phyloP scores from a whole-genome alignment of 1,140 invertebrate genomes.

The Aphis gossypii region DNA sequence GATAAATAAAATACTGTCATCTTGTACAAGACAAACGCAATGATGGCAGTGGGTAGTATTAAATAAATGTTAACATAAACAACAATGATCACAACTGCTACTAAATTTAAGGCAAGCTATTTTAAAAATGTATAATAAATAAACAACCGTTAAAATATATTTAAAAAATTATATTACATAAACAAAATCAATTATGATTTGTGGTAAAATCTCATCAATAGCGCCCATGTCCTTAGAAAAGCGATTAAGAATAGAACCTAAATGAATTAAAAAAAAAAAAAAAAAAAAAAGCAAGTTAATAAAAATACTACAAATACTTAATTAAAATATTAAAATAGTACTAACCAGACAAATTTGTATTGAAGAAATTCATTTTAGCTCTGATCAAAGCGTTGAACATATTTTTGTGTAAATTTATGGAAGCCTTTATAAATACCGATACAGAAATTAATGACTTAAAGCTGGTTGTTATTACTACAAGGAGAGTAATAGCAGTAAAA shows the following conservation, averaged over 20 bases:
- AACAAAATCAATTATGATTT: slow-evolving; percentile 78
- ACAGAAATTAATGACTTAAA: slow-evolving; percentile 78
- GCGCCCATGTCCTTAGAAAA: slow-evolving; percentile 82
- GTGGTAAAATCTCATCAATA: slow-evolving; percentile 86
- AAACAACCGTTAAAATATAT: slow-evolving; percentile 59
- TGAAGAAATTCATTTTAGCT: slow-evolving; percentile 88
- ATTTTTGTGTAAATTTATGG: slow-evolving; percentile 78
- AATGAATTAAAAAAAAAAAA: too few relatives aligned
- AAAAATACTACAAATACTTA: slow-evolving; percentile 36
- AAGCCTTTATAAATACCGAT: slow-evolving; percentile 79
- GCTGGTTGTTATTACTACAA: slow-evolving; percentile 69
- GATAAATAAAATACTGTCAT: slow-evolving; percentile 69
- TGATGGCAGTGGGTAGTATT: slow-evolving; percentile 66
- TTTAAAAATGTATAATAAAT: slow-evolving; percentile 63
- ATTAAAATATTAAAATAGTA: slow-evolving; percentile 43
- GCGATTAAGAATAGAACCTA: slow-evolving; percentile 75
- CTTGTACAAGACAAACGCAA: slow-evolving; percentile 67
- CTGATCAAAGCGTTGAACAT: slow-evolving; percentile 84
- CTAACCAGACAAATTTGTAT: slow-evolving; percentile 76
- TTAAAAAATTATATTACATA: slow-evolving; percentile 64
- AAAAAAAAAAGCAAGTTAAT: neutral
- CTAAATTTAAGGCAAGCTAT: slow-evolving; percentile 68
- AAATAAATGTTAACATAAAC: slow-evolving; percentile 67
- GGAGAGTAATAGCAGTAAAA: slow-evolving; percentile 71
- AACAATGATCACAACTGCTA: slow-evolving; percentile 71